phyloP scores from a whole-genome alignment of 2,797 vertebrate species.

The Sebastes baramenuke region DNA sequence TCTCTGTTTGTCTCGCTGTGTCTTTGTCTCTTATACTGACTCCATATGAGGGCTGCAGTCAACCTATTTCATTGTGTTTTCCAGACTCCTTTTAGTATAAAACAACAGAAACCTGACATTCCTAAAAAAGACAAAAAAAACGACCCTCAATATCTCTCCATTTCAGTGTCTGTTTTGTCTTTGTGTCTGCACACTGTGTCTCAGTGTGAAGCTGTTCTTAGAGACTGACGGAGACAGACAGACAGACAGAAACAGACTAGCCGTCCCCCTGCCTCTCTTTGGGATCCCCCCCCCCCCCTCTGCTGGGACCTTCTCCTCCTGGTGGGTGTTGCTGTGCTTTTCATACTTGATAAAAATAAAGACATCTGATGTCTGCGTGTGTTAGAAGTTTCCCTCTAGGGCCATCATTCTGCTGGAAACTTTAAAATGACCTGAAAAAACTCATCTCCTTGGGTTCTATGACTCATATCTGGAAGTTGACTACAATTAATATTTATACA shows the following conservation, averaged over 20 bases:
- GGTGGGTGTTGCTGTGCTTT: conserved; percentile 26
- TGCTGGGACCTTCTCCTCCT: conserved; percentile 21
- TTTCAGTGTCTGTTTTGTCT: not conserved
- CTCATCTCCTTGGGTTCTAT: not conserved
- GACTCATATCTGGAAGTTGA: conserved; percentile 7
- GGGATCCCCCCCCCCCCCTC: not conserved
- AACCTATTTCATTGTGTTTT: not conserved
- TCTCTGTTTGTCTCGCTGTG: not conserved
- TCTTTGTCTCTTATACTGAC: not conserved
- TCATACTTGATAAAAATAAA: conserved; percentile 34
- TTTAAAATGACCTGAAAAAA: conserved; percentile 18
- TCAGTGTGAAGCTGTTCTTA: not conserved
- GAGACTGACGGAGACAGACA: not conserved
- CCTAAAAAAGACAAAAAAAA: not conserved
- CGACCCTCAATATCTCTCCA: not conserved
- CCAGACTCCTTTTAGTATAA: not conserved
- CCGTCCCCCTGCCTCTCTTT: not conserved
- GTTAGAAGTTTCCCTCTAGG: not conserved
- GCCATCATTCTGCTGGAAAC: not conserved
- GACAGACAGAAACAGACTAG: not conserved
- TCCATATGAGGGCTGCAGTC: not conserved
- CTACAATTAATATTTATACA: conserved; percentile 8
- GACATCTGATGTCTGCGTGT: conserved; percentile 16
- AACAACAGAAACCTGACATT: not conserved
- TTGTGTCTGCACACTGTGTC: not conserved